phyloP scores from a whole-genome alignment of 2,797 vertebrate genomes.

The Crocodylus rhombifer region DNA sequence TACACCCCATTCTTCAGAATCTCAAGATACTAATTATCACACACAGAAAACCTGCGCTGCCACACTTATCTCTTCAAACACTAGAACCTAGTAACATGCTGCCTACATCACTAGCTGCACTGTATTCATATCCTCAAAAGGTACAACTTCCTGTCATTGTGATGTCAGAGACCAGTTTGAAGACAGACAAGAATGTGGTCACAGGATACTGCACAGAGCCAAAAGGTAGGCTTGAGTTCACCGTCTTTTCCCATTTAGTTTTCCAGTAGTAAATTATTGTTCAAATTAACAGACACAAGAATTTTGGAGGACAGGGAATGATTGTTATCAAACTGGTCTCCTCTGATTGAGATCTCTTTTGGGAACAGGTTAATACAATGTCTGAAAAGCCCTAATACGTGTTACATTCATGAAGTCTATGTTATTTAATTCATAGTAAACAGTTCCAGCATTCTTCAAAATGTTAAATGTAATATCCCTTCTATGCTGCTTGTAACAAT shows the following conservation, averaged over 20 bases:
- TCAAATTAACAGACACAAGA: background rate
- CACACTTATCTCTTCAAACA: fast-evolving
- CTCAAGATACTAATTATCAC: background rate
- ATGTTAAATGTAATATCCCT: background rate
- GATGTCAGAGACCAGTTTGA: background rate
- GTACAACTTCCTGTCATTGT: background rate
- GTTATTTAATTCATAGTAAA: background rate
- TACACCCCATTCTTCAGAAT: background rate
- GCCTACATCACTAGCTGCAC: background rate
- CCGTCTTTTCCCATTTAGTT: background rate
- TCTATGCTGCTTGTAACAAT: background rate
- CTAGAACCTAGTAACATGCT: background rate
- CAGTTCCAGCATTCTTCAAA: background rate
- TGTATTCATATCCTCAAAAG: background rate
- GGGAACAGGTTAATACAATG: background rate
- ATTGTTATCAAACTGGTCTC: background rate
- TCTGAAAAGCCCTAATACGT: background rate
- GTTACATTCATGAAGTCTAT: background rate
- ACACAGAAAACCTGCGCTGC: background rate
- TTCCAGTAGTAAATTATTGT: background rate
- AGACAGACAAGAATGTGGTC: background rate
- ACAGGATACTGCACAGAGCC: background rate
- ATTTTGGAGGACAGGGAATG: background rate
- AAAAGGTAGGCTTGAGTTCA: background rate
- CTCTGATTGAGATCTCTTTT: background rate